Evolutionary conservation across 2,113 vertebrate genomes (phyloP).

Genomic region (Canis aureus): DNA sequence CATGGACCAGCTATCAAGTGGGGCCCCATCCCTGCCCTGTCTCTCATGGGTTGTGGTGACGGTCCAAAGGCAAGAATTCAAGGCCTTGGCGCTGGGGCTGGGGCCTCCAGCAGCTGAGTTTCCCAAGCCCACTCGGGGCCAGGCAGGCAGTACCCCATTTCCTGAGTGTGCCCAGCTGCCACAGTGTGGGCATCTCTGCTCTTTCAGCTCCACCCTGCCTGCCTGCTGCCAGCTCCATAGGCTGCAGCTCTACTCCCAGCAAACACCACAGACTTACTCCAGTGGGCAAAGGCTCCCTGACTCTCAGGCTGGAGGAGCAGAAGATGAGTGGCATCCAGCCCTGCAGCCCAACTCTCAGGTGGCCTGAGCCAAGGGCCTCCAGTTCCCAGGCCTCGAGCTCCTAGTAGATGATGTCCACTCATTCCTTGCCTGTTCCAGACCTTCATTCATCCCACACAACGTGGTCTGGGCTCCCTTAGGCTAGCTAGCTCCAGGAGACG

Average conservation of each 20-base stretch:
- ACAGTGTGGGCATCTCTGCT: not conserved
- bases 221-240: not conserved
- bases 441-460: not conserved
- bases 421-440: not conserved
- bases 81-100: not conserved
- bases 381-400: not conserved
- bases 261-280: conserved; percentile 66
- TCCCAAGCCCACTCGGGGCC: not conserved
- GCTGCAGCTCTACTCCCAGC: conserved; percentile 25
- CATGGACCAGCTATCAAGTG: not conserved
- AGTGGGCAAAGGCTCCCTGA: conserved; percentile 36
- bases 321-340: not conserved
- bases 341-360: not conserved
- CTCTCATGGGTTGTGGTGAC: not conserved
- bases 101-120: not conserved
- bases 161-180: not conserved
- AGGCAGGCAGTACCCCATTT: not conserved
- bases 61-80: not conserved
- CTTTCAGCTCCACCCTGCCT: not conserved
- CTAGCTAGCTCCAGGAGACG: not conserved
- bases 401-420: not conserved
- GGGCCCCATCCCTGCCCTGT: not conserved
- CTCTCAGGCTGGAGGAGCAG: not conserved
- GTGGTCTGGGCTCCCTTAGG: not conserved
- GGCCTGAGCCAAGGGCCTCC: not conserved